Evolutionary conservation across 2,113 vertebrate genomes (phyloP).

Genomic region (Oreamnos americanus): DNA sequence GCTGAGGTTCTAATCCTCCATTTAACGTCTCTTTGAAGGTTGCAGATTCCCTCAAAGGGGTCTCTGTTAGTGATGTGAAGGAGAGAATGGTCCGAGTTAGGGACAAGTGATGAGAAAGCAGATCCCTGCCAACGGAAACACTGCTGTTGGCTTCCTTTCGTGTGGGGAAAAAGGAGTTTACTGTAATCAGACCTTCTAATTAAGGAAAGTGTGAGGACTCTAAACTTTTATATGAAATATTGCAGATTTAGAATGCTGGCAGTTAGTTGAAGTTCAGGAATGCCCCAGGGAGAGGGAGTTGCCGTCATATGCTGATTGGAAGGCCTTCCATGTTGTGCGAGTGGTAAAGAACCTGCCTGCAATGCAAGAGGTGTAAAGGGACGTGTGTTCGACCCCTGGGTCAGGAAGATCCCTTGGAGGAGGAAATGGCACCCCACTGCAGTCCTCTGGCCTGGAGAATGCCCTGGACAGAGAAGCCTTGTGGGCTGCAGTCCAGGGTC

Average conservation of each 20-base stretch:
- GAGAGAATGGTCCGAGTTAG: not conserved
- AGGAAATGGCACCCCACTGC: not conserved
- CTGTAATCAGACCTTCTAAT: not conserved
- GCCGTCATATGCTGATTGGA: not conserved
- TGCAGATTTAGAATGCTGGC: not conserved
- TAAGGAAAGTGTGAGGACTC: not conserved
- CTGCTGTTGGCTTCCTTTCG: not conserved
- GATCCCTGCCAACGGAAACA: not conserved
- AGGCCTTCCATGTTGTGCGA: not conserved
- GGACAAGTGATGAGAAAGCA: not conserved
- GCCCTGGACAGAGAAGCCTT: not conserved
- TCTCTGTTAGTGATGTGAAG: not conserved
- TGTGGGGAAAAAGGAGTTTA: not conserved
- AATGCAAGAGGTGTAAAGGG: rapidly evolving
- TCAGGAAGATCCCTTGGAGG: not conserved
- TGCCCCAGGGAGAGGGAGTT: not conserved
- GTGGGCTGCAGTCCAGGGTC: not conserved
- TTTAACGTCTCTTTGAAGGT: not conserved
- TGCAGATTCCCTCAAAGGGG: not conserved
- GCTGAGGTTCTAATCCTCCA: not conserved
- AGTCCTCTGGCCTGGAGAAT: not conserved
- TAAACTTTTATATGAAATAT: not conserved
- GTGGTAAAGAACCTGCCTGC: not conserved
- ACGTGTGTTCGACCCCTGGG: not conserved
- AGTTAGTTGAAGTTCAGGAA: not conserved